Conservation (phyloP, 2,113 vertebrate species). For the Aleadryas rufinucha region DNA sequence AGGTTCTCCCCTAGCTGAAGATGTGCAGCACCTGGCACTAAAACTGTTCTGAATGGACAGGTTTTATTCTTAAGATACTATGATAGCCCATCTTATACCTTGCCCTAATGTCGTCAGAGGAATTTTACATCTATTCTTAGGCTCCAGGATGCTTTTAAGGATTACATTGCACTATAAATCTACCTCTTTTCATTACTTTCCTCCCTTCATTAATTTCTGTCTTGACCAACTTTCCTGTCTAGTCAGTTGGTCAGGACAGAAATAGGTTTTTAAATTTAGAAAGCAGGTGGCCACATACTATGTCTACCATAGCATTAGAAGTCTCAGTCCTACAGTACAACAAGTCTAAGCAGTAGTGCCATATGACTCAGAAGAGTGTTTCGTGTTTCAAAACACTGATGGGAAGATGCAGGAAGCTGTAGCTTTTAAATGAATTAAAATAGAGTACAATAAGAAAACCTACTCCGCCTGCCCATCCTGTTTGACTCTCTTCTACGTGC, state of each 20-base stretch:
- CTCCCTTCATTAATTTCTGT: not conserved
- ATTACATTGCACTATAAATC: not conserved
- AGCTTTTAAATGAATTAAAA: conserved; percentile 26
- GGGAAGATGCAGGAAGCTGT: not conserved
- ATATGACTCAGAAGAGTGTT: not conserved
- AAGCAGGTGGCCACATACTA: not conserved
- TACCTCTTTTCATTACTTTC: not conserved
- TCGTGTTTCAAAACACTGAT: not conserved
- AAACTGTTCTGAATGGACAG: not conserved
- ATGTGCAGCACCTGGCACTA: not conserved
- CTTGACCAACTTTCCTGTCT: not conserved
- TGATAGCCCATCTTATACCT: not conserved
- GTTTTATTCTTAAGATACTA: not conserved
- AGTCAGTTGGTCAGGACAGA: not conserved
- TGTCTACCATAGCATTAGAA: not conserved
- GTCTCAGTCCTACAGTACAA: not conserved
- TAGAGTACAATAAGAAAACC: conserved; percentile 56
- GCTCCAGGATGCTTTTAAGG: not conserved
- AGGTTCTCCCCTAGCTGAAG: not conserved
- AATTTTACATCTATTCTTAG: not conserved
- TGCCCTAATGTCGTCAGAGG: not conserved
- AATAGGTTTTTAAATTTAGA: not conserved
- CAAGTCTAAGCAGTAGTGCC: not conserved
- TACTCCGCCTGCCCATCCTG: conserved; percentile 95
- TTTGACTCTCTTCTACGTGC: conserved; percentile 85